Evolutionary conservation across 1,140 invertebrate genomes (phyloP).

Genomic region (Drosophila fuyamai): DNA sequence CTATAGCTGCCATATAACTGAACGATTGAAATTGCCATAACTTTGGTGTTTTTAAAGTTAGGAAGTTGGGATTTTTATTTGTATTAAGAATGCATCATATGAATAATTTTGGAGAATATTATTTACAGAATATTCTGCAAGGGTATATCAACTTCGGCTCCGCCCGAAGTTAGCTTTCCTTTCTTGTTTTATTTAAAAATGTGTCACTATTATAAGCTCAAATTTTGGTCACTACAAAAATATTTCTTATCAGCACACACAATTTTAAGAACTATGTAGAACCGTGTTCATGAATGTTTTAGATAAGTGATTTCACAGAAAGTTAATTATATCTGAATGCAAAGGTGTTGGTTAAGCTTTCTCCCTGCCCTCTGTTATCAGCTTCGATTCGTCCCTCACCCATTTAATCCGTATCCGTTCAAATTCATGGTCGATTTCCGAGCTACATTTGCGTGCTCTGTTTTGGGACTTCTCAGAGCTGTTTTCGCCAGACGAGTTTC

Average conservation of each 20-base stretch:
- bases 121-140: too few species aligned
- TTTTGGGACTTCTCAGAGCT: slow-evolving; percentile 26
- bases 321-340: neutral
- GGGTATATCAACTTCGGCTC: too few species aligned
- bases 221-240: slow-evolving; percentile 2
- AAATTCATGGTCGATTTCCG: slow-evolving; percentile 14
- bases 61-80: too few species aligned
- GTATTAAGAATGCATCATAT: too few species aligned
- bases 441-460: slow-evolving; percentile 34
- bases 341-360: slow-evolving; percentile 3
- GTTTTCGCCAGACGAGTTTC: slow-evolving; percentile 42
- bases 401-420: slow-evolving; percentile 26
- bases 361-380: neutral
- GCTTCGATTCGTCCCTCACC: slow-evolving; percentile 22
- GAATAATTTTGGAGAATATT: too few species aligned
- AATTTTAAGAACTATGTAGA: neutral
- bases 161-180: too few species aligned
- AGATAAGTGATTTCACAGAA: slow-evolving; percentile 1
- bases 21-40: too few species aligned
- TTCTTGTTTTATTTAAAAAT: slow-evolving; percentile 6
- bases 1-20: too few species aligned
- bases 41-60: too few species aligned
- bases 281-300: slow-evolving; percentile 11
- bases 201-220: neutral
- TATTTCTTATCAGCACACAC: slow-evolving; percentile 7